Percentiles rank a stretch among this genome's conserved stretches.
Evolutionary conservation across 2,797 vertebrate species (phyloP).

Genomic region (Delichon dasypus): DNA sequence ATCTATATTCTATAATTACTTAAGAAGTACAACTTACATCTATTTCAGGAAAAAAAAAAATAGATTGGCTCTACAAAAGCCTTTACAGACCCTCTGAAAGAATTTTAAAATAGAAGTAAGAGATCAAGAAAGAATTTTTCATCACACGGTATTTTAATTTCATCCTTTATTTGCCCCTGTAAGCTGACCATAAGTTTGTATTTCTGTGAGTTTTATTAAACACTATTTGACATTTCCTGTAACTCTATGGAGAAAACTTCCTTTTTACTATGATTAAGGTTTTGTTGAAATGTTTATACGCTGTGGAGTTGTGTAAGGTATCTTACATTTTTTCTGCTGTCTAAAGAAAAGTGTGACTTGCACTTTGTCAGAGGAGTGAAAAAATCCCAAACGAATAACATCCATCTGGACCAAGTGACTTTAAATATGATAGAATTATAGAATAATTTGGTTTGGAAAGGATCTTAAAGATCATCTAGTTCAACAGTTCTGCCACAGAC

Average conservation of each 20-base stretch:
- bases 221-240: background rate
- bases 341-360: background rate
- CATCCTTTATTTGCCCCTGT: background rate
- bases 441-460: background rate
- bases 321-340: background rate
- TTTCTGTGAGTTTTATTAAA: background rate
- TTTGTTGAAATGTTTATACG: background rate
- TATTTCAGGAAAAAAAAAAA: background rate
- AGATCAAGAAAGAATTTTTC: background rate
- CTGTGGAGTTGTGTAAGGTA: background rate
- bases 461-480: background rate
- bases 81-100: background rate
- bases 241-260: background rate
- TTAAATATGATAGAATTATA: background rate
- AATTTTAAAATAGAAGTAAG: background rate
- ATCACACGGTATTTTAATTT: background rate
- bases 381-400: background rate
- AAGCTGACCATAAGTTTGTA: background rate
- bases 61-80: background rate
- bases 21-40: background rate
- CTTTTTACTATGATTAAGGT: background rate
- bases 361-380: background rate
- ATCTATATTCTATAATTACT: background rate
- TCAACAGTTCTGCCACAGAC: background rate
- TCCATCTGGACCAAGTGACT: background rate